Evolutionary conservation across 2,113 vertebrate genomes (phyloP), one percentile per base, ranked within the genome.

Genomic region (Aspidoscelis tigris): DNA sequence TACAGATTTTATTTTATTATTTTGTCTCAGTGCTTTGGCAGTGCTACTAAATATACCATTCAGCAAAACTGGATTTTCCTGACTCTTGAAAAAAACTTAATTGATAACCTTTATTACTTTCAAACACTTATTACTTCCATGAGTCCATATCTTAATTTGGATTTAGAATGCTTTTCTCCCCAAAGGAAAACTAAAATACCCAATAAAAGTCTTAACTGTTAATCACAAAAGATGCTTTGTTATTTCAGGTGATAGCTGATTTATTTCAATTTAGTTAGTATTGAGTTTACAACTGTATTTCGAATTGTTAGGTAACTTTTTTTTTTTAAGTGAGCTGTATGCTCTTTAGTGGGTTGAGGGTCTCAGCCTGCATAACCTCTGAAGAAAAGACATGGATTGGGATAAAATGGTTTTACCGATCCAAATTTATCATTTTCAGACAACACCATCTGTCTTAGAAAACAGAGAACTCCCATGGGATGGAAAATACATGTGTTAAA

Each of bases 231-330:
- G 6, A 61, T 39, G 11, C 47, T 75, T 26, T 76, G 61, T 22
- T 68, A 68, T n/a, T 41, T 66, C 81, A 76, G 43, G 2, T 76
- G 50, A 72, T 24, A 68, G 26, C 65, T 47, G 21, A 41, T 83
- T 33, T 21, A 14, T 83, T 76, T 74, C 64, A 24, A 66, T 74
- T 74, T 21, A 44, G 41, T 74, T 73, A 73, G 55, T n/a, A 82
- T 43, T 20, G 22, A 64, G 70, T 74, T 61, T 81, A 61, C n/a
- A 58, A 72, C 14, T 61, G 22, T 24, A 71, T 6, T 16, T 33
- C 21, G 64, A 65, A 26, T 65, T 68, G 50, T 24, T 58, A 80
- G 5, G 12, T 61, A 22, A 43, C 26, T 53, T 64, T 76, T 61
- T 33, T 82, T 65, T 16, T 53, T n/a, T 66, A 83, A 16, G 43